Percentiles rank a stretch among this genome's conserved stretches.
phyloP scores from a whole-genome alignment of 2,888 invertebrate genomes.

The Palloptera scutellata region DNA sequence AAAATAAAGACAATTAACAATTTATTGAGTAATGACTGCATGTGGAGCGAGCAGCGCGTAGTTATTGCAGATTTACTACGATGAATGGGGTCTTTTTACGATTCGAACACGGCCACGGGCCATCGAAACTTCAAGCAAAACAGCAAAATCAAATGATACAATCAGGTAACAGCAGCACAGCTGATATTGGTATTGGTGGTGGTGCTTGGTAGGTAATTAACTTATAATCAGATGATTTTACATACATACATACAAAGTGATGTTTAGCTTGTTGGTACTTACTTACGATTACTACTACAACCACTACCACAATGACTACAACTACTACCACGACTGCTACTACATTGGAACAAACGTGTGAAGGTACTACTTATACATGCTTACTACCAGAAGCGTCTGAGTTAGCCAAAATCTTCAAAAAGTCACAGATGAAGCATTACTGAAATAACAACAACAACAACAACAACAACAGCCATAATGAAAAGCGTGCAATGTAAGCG shows the following conservation, averaged over 20 bases:
- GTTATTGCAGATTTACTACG: no score
- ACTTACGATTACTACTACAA: no score
- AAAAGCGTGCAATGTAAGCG: neutral
- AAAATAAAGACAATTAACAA: no score
- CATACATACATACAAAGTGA: neutral
- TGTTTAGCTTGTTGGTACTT: neutral
- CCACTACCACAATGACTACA: no score
- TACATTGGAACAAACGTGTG: no score
- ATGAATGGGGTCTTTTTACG: no score
- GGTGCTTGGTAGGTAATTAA: slow-evolving; percentile 32
- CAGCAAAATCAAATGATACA: no score
- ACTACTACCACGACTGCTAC: no score
- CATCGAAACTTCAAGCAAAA: no score
- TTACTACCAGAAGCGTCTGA: slow-evolving; percentile 11
- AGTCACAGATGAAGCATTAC: neutral
- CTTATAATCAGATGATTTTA: slow-evolving; percentile 19
- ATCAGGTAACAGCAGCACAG: neutral
- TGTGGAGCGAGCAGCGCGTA: no score
- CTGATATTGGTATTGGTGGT: neutral
- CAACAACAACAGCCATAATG: slow-evolving; percentile 4
- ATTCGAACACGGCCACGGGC: no score
- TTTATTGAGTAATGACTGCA: no score
- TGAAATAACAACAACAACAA: slow-evolving; percentile 13
- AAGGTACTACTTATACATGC: neutral
- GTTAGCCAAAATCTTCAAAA: neutral